Conservation (phyloP, 2,797 vertebrate species). For the Halcyon chelicuti region DNA sequence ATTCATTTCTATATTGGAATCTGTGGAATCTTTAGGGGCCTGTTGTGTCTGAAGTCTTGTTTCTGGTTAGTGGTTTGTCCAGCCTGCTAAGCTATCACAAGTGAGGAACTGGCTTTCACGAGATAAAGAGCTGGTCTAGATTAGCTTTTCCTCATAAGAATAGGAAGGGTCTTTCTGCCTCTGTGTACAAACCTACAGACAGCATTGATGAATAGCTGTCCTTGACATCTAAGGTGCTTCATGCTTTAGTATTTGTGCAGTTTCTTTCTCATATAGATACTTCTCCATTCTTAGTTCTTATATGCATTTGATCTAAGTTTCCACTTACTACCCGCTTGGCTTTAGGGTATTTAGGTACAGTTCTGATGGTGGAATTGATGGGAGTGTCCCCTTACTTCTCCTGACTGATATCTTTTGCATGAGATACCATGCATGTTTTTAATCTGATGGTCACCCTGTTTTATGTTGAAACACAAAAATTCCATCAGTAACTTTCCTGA, state of each 20-base stretch:
- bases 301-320: neutral
- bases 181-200: neutral
- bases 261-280: neutral
- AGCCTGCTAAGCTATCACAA: neutral
- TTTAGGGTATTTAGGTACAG: neutral
- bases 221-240: neutral
- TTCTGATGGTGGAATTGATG: neutral
- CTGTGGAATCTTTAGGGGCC: neutral
- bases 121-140: neutral
- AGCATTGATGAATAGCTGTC: neutral
- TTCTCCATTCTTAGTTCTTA: neutral
- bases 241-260: neutral
- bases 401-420: neutral
- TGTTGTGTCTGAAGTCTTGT: neutral
- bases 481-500: neutral
- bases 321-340: neutral
- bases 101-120: neutral
- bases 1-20: neutral
- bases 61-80: neutral
- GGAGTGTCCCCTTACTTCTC: neutral
- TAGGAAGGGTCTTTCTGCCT: neutral
- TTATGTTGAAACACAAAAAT: neutral
- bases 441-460: neutral
- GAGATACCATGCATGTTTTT: neutral
- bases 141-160: neutral